phyloP scores from a whole-genome alignment of 2,888 invertebrate species.

The Cataglyphis albicans region DNA sequence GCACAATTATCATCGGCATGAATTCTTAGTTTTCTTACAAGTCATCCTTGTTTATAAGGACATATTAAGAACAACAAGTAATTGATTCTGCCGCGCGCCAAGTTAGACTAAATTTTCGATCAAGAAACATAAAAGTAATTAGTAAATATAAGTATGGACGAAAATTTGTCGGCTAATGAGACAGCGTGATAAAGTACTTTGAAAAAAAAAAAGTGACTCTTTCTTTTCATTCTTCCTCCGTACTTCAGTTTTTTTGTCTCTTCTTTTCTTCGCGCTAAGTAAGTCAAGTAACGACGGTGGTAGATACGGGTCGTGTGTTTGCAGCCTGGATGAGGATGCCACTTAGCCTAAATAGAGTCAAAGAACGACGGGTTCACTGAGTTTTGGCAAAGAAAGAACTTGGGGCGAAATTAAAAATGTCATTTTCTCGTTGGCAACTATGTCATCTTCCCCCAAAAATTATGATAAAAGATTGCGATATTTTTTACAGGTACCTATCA shows the following conservation, averaged over 20 bases:
- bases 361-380: conserved; percentile 61
- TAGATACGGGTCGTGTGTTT: conserved; percentile 67
- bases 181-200: background rate
- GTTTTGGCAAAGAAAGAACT: conserved; percentile 51
- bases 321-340: conserved; percentile 39
- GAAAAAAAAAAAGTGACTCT: conserved; percentile 52
- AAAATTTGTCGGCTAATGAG: conserved; percentile 51
- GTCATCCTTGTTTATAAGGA: conserved; percentile 1
- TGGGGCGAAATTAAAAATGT: conserved; percentile 62
- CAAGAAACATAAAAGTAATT: background rate
- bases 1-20: conserved; percentile 45
- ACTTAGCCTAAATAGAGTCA: conserved; percentile 72
- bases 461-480: conserved; percentile 1
- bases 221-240: conserved; percentile 58
- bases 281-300: conserved; percentile 71
- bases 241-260: conserved; percentile 62
- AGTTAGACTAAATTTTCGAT: background rate
- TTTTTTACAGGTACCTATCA: conserved; percentile 87
- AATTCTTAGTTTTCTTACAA: conserved; percentile 6
- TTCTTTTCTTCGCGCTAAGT: conserved; percentile 67
- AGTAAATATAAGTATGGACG: conserved; percentile 2
- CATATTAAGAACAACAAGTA: background rate
- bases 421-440: conserved; percentile 44
- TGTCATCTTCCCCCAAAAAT: conserved; percentile 16
- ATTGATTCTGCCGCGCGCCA: background rate